phyloP scores from a whole-genome alignment of 2,797 vertebrate genomes.

The Syngnathus acus region DNA sequence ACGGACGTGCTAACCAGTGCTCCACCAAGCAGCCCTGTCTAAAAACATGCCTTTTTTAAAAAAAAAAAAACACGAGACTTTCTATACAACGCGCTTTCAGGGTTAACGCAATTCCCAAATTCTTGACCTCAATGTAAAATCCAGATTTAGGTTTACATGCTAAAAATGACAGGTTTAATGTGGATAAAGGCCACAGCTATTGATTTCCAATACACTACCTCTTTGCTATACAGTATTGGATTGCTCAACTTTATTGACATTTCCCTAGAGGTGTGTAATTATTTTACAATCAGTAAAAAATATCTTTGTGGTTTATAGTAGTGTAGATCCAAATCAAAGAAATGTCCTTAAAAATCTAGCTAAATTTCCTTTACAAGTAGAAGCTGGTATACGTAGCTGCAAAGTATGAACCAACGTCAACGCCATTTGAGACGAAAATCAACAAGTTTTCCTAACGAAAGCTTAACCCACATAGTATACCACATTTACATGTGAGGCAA shows the following conservation, averaged over 20 bases:
- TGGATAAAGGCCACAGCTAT: background rate
- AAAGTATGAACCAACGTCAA: background rate
- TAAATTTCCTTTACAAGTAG: too few species aligned
- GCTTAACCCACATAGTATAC: background rate
- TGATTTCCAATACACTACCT: background rate
- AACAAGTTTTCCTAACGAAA: background rate
- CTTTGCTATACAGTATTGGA: background rate
- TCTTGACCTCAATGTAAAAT: too few species aligned
- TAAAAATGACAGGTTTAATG: background rate
- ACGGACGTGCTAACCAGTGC: too few species aligned
- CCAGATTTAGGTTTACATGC: too few species aligned
- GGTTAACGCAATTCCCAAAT: too few species aligned
- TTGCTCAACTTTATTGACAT: background rate
- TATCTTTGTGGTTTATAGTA: background rate
- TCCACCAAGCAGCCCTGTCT: too few species aligned
- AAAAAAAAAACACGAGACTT: too few species aligned
- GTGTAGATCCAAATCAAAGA: background rate
- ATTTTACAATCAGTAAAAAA: background rate
- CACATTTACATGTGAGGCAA: background rate
- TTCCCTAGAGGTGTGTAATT: background rate
- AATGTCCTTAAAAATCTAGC: too few species aligned
- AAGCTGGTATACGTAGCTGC: too few species aligned
- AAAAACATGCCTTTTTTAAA: too few species aligned
- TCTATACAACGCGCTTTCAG: too few species aligned
- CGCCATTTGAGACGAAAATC: background rate